Conservation (phyloP, 1,140 invertebrate species). For the Ostrea edulis region DNA sequence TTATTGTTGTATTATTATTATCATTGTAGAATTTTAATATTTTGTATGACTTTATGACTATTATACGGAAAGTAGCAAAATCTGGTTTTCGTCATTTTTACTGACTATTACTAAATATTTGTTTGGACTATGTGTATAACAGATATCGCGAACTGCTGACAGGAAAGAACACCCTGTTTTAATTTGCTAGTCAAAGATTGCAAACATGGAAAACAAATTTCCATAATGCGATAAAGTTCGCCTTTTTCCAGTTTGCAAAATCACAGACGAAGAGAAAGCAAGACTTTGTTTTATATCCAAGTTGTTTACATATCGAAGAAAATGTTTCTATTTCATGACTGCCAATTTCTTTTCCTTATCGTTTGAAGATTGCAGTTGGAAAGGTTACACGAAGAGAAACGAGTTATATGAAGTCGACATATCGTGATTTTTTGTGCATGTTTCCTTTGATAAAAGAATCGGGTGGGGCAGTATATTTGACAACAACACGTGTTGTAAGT, state of each 20-base stretch:
- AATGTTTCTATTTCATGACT: background rate
- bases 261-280: background rate
- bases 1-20: background rate
- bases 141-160: background rate
- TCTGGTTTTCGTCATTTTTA: constrained; percentile 8
- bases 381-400: constrained; percentile 7
- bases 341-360: background rate
- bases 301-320: constrained; percentile 11
- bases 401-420: background rate
- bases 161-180: background rate
- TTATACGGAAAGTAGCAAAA: background rate
- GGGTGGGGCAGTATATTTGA: background rate
- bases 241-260: background rate
- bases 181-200: background rate
- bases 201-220: background rate
- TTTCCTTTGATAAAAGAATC: background rate
- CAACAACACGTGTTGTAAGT: constrained; percentile 12
- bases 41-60: background rate
- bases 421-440: constrained; percentile 19
- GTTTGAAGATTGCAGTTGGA: constrained; percentile 4
- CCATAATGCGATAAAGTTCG: background rate
- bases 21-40: background rate
- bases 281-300: background rate
- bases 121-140: background rate
- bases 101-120: background rate